Conservation (phyloP, 2,888 invertebrate species). For the Aphodius granarius region DNA sequence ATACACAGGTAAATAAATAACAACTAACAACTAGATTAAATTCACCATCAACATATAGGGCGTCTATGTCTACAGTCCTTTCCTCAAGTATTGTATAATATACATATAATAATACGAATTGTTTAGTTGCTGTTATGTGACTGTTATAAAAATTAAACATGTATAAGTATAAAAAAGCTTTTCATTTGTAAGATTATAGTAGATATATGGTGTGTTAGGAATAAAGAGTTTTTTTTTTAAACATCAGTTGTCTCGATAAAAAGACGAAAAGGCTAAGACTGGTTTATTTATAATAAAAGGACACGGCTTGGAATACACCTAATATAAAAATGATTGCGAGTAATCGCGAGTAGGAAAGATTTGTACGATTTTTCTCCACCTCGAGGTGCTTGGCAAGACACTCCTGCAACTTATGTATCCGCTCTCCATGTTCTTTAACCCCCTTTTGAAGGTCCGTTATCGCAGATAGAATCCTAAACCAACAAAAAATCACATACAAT, state of each 20-base stretch:
- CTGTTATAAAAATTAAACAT: neutral
- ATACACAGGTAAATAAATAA: neutral
- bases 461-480: conserved; percentile 43
- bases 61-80: neutral
- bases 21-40: neutral
- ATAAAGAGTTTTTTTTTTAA: neutral
- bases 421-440: conserved; percentile 45
- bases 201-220: neutral
- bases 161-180: neutral
- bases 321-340: conserved; percentile 41
- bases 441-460: conserved; percentile 46
- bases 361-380: conserved; percentile 23
- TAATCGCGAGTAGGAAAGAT: conserved; percentile 29
- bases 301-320: conserved; percentile 43
- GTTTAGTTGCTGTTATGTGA: neutral
- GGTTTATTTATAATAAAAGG: conserved; percentile 54
- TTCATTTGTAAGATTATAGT: neutral
- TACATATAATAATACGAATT: neutral
- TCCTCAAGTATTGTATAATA: neutral
- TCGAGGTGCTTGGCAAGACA: conserved; percentile 33
- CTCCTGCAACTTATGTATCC: conserved; percentile 44
- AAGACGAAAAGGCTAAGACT: neutral
- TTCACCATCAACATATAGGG: neutral
- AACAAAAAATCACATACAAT: neutral
- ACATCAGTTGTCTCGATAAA: neutral